phyloP scores from a whole-genome alignment of 2,888 invertebrate species.

The Dendrolimus houi region DNA sequence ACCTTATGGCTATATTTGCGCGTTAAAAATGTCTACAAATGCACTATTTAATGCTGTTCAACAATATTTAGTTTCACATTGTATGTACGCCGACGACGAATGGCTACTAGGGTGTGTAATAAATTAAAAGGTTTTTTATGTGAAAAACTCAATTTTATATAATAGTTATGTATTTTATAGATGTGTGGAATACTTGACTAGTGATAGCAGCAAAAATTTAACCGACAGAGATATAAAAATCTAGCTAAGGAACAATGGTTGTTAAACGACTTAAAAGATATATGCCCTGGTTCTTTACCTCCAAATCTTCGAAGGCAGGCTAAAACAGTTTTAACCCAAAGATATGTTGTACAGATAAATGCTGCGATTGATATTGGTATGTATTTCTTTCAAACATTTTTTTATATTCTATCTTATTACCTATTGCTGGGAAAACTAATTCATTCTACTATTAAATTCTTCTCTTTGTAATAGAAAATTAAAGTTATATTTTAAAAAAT shows the following conservation, averaged over 20 bases:
- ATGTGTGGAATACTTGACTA: conserved; percentile 73
- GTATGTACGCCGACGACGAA: conserved; percentile 53
- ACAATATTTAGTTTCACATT: conserved; percentile 39
- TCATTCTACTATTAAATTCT: no score
- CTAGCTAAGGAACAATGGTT: conserved; percentile 82
- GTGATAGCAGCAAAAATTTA: conserved; percentile 48
- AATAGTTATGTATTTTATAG: conserved; percentile 26
- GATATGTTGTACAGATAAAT: conserved; percentile 79
- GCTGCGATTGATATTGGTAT: conserved; percentile 77
- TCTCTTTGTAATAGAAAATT: no score
- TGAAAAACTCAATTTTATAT: background rate
- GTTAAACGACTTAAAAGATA: conserved; percentile 78
- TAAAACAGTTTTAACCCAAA: conserved; percentile 66
- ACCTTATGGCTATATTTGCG: background rate
- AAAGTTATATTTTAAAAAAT: no score
- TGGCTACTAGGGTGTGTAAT: conserved; percentile 54
- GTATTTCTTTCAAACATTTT: background rate
- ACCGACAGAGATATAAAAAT: conserved; percentile 65
- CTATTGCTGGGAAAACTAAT: no score
- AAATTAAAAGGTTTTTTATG: conserved; percentile 2
- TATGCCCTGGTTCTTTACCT: conserved; percentile 79
- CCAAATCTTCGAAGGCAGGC: conserved; percentile 59
- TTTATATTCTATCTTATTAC: no score
- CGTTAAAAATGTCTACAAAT: conserved; percentile 20
- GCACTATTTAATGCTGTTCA: conserved; percentile 32